Evolutionary conservation across 2,888 invertebrate genomes (phyloP).

Genomic region (Pyrrhopygopsis socrates): DNA sequence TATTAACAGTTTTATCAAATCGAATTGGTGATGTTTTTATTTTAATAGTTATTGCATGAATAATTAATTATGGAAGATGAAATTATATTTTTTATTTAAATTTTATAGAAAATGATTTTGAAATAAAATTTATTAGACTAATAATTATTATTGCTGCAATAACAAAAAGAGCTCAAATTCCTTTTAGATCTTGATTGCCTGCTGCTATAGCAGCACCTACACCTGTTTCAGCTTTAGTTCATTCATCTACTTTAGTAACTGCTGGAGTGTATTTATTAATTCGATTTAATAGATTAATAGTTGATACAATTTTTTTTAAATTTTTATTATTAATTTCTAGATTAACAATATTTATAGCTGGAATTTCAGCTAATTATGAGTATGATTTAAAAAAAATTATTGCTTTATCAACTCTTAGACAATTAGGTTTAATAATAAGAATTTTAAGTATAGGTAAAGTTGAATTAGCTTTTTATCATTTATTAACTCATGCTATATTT

Average conservation of each 20-base stretch:
- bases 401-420: slow-evolving; percentile 98
- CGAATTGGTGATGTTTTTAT: slow-evolving; percentile 97
- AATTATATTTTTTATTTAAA: slow-evolving; percentile 95
- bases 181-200: slow-evolving; percentile 98
- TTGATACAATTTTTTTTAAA: slow-evolving; percentile 90
- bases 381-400: slow-evolving; percentile 98
- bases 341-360: slow-evolving; percentile 96
- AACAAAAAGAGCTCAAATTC: slow-evolving; percentile 98
- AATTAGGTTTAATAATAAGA: slow-evolving; percentile 97
- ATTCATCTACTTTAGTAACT: slow-evolving; percentile 98
- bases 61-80: slow-evolving; percentile 95
- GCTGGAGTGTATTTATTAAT: slow-evolving; percentile 97
- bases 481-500: slow-evolving; percentile 97
- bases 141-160: slow-evolving; percentile 95
- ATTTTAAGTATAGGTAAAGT: slow-evolving; percentile 95
- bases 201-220: slow-evolving; percentile 98
- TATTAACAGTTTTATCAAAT: slow-evolving; percentile 97
- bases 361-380: slow-evolving; percentile 96
- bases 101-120: slow-evolving; percentile 92
- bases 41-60: slow-evolving; percentile 95
- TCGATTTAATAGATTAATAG: slow-evolving; percentile 96
- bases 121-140: slow-evolving; percentile 91
- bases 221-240: too few relatives aligned
- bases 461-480: slow-evolving; percentile 97
- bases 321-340: slow-evolving; percentile 95